A percentile compares a stretch with the other conserved stretches of the same genome.
These are phyloP conservation scores for Alaudala cheleensis DNA, from an alignment of 2,113 vertebrate genomes.

Conservation along the genomic window DNA sequence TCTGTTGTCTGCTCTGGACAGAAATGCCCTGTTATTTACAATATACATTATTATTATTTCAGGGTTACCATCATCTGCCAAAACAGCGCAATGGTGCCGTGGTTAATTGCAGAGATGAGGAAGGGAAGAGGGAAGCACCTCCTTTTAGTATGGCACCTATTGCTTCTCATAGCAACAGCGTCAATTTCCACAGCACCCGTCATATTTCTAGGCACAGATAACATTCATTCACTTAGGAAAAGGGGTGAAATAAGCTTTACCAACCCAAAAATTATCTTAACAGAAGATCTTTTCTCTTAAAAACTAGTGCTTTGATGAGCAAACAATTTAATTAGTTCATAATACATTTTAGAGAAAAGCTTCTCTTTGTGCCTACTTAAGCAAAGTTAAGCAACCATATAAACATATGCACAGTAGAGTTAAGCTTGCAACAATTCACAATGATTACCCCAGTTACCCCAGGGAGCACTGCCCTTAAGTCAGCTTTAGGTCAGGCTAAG, in stretches of 20 bases:
- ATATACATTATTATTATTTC: slow-evolving; percentile 1
- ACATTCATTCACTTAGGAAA: background rate
- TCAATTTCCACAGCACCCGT: background rate
- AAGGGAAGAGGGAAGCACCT: background rate
- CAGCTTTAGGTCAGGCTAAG: background rate
- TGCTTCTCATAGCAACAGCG: background rate
- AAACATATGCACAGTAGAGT: background rate
- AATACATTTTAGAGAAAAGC: background rate
- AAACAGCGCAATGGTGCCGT: background rate
- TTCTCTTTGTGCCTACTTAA: background rate
- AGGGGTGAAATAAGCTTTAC: background rate
- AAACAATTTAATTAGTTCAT: background rate
- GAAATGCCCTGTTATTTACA: slow-evolving; percentile 36
- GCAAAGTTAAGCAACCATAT: background rate
- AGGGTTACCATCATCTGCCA: slow-evolving; percentile 32
- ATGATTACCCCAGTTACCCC: background rate
- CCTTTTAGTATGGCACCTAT: background rate
- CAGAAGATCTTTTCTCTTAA: background rate
- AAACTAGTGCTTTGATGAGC: background rate
- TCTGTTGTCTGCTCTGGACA: background rate
- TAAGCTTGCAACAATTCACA: background rate
- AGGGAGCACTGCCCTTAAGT: background rate
- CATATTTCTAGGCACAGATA: background rate
- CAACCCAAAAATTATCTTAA: background rate
- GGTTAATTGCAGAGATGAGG: slow-evolving; percentile 40